phyloP scores from a whole-genome alignment of 2,113 vertebrate species.

The Ailuropoda melanoleuca region DNA sequence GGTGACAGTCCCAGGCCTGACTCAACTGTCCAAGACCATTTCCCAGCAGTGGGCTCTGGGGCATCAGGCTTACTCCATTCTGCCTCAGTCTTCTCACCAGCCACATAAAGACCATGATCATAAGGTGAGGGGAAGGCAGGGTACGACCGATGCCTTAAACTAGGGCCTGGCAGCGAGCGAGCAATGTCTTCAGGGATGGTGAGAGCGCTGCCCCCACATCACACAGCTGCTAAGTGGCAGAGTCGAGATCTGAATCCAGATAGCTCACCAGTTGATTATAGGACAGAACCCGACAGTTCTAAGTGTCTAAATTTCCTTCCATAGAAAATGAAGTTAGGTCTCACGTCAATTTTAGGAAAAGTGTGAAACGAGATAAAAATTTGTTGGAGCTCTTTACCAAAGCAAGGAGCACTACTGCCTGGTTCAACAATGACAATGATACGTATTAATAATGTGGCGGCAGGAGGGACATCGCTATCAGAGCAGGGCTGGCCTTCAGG shows the following conservation, averaged over 20 bases:
- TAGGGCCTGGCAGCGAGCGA: fast-evolving
- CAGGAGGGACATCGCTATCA: neutral
- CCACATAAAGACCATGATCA: neutral
- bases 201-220: fast-evolving
- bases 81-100: neutral
- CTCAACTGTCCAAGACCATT: neutral
- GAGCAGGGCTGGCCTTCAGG: neutral
- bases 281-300: neutral
- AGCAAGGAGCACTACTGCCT: neutral
- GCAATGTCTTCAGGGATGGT: fast-evolving
- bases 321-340: neutral
- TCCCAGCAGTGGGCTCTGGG: neutral
- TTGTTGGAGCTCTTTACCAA: neutral
- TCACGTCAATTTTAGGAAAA: neutral
- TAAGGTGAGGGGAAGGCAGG: neutral
- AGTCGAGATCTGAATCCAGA: neutral
- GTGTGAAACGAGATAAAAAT: neutral
- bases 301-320: neutral
- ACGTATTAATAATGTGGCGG: neutral
- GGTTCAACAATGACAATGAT: fast-evolving
- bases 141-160: fast-evolving
- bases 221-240: fast-evolving
- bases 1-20: neutral
- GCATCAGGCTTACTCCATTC: fast-evolving
- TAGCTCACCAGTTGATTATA: no score